phyloP scores from a whole-genome alignment of 1,140 invertebrate genomes.

The Caenorhabditis remanei region DNA sequence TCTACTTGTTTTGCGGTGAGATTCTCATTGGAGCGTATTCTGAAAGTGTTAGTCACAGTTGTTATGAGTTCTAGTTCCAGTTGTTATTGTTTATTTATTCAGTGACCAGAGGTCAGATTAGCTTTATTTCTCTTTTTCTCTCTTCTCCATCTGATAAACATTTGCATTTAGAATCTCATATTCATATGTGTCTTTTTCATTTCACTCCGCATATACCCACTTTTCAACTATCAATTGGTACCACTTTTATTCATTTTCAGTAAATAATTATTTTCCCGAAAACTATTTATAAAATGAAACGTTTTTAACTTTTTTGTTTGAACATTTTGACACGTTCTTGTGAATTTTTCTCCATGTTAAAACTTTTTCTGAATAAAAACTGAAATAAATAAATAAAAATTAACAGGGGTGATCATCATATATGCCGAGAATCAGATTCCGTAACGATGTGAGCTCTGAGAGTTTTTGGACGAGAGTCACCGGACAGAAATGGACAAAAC shows the following conservation, averaged over 20 bases:
- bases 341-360: too few relatives aligned
- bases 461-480: conserved; percentile 40
- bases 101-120: neutral
- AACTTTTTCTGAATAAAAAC: neutral
- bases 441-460: conserved; percentile 33
- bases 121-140: conserved; percentile 19
- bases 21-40: neutral
- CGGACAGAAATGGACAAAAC: conserved; percentile 38
- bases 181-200: neutral
- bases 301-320: too few relatives aligned
- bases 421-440: conserved; percentile 43
- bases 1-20: too few relatives aligned
- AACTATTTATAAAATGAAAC: too few relatives aligned
- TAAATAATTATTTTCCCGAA: too few relatives aligned
- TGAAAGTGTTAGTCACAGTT: neutral
- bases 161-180: neutral
- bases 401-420: neutral
- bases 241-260: too few relatives aligned
- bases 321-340: too few relatives aligned
- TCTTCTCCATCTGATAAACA: neutral
- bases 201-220: neutral
- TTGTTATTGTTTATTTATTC: conserved; percentile 1
- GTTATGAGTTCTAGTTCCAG: neutral
- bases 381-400: too few relatives aligned
- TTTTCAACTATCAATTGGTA: neutral